phyloP scores from a whole-genome alignment of 2,888 invertebrate species.

The Trichopria drosophilae region DNA sequence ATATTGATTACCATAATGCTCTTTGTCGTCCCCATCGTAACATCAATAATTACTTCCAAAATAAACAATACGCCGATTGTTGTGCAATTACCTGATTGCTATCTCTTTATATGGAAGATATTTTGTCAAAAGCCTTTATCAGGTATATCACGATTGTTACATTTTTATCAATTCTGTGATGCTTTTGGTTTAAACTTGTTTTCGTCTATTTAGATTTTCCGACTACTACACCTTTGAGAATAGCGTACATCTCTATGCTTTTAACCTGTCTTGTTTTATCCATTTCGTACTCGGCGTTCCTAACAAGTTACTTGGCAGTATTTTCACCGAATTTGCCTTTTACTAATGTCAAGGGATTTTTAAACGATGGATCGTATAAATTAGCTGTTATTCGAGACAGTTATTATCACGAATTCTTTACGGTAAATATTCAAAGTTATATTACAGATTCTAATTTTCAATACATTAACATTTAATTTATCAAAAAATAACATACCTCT shows the following conservation, averaged over 20 bases:
- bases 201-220: conserved; percentile 29
- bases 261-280: conserved; percentile 32
- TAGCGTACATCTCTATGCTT: conserved; percentile 34
- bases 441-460: not conserved
- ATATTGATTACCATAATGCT: conserved; percentile 14
- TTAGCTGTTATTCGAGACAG: conserved; percentile 26
- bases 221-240: conserved; percentile 24
- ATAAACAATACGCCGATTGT: conserved; percentile 3
- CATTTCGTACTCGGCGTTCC: conserved; percentile 37
- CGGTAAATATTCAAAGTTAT: conserved; percentile 14
- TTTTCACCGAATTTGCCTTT: conserved; percentile 33
- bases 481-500: too few relatives aligned
- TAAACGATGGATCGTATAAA: conserved; percentile 32
- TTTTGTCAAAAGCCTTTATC: conserved; percentile 4
- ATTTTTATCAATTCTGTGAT: not conserved
- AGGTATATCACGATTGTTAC: not conserved
- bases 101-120: conserved; percentile 17
- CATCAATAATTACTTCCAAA: conserved; percentile 2
- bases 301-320: conserved; percentile 39
- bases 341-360: conserved; percentile 30
- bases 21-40: conserved; percentile 14
- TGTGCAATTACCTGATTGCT: conserved; percentile 2
- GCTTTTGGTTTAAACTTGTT: not conserved
- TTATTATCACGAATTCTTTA: conserved; percentile 30
- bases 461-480: too few relatives aligned